A percentile compares a stretch with the other conserved stretches of the same genome.
phyloP scores from a whole-genome alignment of 2,888 invertebrate species.

The Ormyrus thymus region DNA sequence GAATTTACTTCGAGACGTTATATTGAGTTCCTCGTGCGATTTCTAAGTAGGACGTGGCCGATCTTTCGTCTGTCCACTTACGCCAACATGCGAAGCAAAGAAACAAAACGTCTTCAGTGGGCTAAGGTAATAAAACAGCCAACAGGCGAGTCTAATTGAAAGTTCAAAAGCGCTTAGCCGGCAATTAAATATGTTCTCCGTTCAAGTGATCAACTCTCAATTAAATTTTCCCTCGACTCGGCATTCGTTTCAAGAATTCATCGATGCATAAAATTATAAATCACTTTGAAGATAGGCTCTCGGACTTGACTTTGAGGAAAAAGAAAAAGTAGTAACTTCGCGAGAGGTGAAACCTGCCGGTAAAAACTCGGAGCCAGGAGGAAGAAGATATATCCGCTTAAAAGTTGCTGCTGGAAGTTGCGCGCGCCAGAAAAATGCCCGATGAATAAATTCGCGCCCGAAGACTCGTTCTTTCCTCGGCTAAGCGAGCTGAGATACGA shows the following conservation, averaged over 20 bases:
- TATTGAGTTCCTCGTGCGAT: no score
- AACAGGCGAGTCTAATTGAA: slow-evolving; percentile 32
- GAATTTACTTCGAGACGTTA: no score
- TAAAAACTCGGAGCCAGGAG: no score
- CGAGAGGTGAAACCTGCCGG: no score
- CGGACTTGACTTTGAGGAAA: background rate
- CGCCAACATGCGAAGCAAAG: no score
- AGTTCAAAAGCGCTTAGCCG: slow-evolving; percentile 3
- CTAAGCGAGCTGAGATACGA: background rate
- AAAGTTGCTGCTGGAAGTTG: background rate
- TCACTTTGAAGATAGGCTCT: slow-evolving; percentile 3
- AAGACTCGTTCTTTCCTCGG: slow-evolving; percentile 25
- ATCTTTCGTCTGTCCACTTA: no score
- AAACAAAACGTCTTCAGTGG: background rate
- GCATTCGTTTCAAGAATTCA: background rate
- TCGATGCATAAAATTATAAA: slow-evolving; percentile 21
- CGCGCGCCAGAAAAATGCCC: background rate
- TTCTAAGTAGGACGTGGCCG: no score
- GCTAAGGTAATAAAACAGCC: background rate
- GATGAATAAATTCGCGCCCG: slow-evolving; percentile 22
- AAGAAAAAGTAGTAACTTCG: no score
- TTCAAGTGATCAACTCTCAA: no score
- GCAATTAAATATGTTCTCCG: slow-evolving; percentile 11
- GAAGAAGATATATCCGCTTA: no score
- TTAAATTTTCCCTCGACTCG: no score